phyloP scores from a whole-genome alignment of 2,888 invertebrate species.

The Neria commutata region DNA sequence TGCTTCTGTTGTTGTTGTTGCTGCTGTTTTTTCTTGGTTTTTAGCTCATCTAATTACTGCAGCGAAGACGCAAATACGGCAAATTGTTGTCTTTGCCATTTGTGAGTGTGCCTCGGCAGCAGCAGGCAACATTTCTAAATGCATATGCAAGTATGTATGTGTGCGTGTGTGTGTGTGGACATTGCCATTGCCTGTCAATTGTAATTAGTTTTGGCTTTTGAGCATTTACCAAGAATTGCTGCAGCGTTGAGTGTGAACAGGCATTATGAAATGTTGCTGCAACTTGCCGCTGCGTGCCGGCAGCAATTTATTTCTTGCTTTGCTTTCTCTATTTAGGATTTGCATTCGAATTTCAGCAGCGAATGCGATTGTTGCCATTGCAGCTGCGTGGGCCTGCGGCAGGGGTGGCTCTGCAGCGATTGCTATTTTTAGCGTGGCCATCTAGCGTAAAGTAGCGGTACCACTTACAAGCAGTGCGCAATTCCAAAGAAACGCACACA shows the following conservation, averaged over 20 bases:
- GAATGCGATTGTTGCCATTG: no score
- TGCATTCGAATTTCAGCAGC: no score
- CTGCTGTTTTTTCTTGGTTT: constrained; percentile 24
- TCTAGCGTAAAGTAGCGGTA: constrained; percentile 29
- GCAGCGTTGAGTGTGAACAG: no score
- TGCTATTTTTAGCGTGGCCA: no score
- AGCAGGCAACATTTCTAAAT: background rate
- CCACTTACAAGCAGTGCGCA: background rate
- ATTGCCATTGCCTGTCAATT: constrained; percentile 3
- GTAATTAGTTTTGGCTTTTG: constrained; percentile 52
- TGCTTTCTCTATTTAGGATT: no score
- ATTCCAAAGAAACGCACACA: no score
- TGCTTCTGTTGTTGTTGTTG: constrained; percentile 7
- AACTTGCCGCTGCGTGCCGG: background rate
- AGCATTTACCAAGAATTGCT: constrained; percentile 33
- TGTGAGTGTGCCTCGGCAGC: constrained; percentile 2
- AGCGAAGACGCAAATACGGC: constrained; percentile 12
- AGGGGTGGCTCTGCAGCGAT: no score
- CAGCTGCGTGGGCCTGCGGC: no score
- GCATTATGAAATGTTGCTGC: constrained; percentile 1
- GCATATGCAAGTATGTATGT: no score
- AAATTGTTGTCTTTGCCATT: constrained; percentile 22
- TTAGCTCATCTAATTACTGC: constrained; percentile 51
- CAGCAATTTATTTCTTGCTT: background rate
- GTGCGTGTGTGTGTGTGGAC: background rate